Evolutionary conservation across 2,797 vertebrate species (phyloP).

Genomic region (Acropternis orthonyx): DNA sequence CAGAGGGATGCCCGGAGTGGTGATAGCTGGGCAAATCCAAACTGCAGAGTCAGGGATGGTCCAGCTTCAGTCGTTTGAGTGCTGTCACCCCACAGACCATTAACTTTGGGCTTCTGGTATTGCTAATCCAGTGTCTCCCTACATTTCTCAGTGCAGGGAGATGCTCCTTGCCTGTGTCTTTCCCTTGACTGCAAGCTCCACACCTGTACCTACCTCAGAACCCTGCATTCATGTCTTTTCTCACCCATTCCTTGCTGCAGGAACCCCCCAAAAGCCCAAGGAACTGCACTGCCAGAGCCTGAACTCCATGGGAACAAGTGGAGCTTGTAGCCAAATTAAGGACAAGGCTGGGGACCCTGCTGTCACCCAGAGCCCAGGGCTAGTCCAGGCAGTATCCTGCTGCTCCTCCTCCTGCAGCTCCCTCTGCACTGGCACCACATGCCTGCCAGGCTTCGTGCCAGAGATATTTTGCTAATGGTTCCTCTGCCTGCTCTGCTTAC

Average conservation of each 20-base stretch:
- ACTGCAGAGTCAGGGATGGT: neutral
- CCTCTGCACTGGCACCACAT: neutral
- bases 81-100: neutral
- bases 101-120: neutral
- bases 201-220: neutral
- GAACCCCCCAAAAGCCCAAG: neutral
- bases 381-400: neutral
- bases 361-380: neutral
- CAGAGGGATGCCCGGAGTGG: neutral
- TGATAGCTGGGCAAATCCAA: neutral
- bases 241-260: fast-evolving
- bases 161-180: neutral
- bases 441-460: conserved; percentile 16
- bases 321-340: neutral
- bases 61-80: neutral
- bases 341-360: neutral
- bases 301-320: fast-evolving
- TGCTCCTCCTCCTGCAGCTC: neutral
- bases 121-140: neutral
- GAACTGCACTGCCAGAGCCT: neutral
- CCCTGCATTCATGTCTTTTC: neutral
- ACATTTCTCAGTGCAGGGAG: neutral
- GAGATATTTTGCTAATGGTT: conserved; percentile 38
- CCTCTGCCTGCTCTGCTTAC: conserved; percentile 17
- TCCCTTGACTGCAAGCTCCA: neutral